Evolutionary conservation across 2,888 invertebrate species (phyloP).

Genomic region (Cheilosia vulpina): DNA sequence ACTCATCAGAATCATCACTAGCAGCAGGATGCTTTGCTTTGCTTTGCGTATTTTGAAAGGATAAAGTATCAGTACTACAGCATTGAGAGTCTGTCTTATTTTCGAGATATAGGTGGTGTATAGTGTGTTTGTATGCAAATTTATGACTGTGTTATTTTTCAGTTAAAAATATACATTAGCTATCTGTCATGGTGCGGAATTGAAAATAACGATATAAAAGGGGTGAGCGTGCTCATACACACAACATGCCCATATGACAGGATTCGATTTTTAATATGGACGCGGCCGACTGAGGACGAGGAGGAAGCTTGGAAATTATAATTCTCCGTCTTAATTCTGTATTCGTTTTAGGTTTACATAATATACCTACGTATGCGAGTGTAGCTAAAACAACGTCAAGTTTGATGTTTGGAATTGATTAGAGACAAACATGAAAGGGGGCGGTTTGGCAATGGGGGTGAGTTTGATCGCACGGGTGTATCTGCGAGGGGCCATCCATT

Average conservation of each 20-base stretch:
- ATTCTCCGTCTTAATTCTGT: constrained; percentile 35
- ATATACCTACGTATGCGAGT: neutral
- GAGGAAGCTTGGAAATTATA: constrained; percentile 55
- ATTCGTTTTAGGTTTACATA: no score
- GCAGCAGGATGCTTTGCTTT: constrained; percentile 59
- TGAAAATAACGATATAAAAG: constrained; percentile 62
- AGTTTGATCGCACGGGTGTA: neutral
- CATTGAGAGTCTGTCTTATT: constrained; percentile 58
- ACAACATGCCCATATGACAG: constrained; percentile 45
- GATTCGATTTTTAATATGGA: constrained; percentile 67
- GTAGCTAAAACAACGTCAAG: constrained; percentile 18
- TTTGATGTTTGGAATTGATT: constrained; percentile 34
- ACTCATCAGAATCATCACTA: constrained; percentile 37
- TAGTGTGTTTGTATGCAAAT: constrained; percentile 66
- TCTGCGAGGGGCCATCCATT: no score
- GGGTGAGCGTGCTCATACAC: constrained; percentile 49
- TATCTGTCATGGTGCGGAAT: constrained; percentile 68
- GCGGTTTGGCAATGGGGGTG: neutral
- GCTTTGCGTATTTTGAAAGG: constrained; percentile 63
- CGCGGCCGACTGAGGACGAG: constrained; percentile 1
- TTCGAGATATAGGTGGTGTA: constrained; percentile 42
- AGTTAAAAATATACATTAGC: constrained; percentile 75
- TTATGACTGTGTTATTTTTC: constrained; percentile 74
- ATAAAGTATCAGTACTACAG: constrained; percentile 64
- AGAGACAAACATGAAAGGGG: neutral